A percentile compares a stretch with the other conserved stretches of the same genome.
These are phyloP conservation scores for Criorhina ranunculi DNA, from an alignment of 2,888 invertebrate genomes.

Conservation along the genomic window DNA sequence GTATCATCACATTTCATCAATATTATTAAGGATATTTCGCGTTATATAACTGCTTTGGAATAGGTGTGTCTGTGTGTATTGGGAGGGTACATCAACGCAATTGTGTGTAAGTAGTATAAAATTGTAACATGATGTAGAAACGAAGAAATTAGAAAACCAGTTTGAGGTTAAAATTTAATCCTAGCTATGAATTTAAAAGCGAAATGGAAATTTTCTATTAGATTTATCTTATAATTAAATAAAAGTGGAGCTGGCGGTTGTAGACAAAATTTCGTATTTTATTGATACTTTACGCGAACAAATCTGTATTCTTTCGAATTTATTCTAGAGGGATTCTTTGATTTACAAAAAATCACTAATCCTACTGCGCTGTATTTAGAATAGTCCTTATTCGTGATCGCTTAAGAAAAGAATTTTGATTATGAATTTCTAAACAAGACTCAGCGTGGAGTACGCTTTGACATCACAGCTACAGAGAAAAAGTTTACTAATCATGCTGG, in stretches of 20 bases:
- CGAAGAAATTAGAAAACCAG: slow-evolving; percentile 22
- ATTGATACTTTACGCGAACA: no score
- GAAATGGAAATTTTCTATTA: slow-evolving; percentile 16
- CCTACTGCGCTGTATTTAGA: no score
- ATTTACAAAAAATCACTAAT: no score
- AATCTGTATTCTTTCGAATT: no score
- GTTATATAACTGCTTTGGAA: slow-evolving; percentile 18
- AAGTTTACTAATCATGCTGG: no score
- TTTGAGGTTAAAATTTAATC: slow-evolving; percentile 23
- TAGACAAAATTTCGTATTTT: no score
- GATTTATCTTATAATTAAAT: not conserved
- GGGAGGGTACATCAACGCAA: not conserved
- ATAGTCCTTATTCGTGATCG: no score
- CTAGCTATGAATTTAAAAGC: slow-evolving; percentile 9
- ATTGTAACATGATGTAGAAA: slow-evolving; percentile 14
- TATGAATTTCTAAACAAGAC: no score
- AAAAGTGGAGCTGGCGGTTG: not conserved
- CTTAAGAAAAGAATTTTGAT: no score
- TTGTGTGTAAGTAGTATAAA: not conserved
- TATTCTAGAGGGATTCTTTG: no score
- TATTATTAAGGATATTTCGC: slow-evolving; percentile 47
- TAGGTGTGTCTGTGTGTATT: not conserved
- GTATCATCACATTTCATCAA: slow-evolving; percentile 66
- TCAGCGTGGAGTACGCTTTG: no score
- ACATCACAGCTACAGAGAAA: no score